Evolutionary conservation across 2,888 invertebrate genomes (phyloP).

Genomic region (Stenichneumon culpator): DNA sequence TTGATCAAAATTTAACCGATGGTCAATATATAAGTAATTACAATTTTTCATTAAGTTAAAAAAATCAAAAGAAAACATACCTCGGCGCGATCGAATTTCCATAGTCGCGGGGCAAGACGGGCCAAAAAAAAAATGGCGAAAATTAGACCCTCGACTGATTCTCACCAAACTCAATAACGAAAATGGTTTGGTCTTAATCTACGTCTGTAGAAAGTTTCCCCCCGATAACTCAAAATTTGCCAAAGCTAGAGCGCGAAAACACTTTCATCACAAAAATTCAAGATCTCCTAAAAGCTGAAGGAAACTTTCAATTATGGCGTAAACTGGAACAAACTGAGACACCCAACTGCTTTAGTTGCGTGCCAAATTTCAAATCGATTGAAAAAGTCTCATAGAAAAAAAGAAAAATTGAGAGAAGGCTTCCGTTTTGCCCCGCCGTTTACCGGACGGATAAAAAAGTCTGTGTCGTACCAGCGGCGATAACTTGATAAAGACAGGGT

Average conservation of each 20-base stretch:
- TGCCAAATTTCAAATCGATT: too few relatives aligned
- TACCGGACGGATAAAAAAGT: not conserved
- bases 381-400: not conserved
- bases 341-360: too few relatives aligned
- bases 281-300: too few relatives aligned
- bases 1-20: slow-evolving; percentile 51
- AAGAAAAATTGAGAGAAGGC: not conserved
- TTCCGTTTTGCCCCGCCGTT: not conserved
- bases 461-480: slow-evolving; percentile 90
- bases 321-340: too few relatives aligned
- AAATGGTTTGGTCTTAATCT: too few relatives aligned
- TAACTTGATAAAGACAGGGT: slow-evolving; percentile 95
- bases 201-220: too few relatives aligned
- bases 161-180: too few relatives aligned
- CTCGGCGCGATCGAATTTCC: slow-evolving; percentile 57
- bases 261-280: too few relatives aligned
- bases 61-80: slow-evolving; percentile 53
- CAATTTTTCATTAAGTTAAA: slow-evolving; percentile 75
- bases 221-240: too few relatives aligned
- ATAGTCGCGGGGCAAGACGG: not conserved
- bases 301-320: too few relatives aligned
- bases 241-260: too few relatives aligned
- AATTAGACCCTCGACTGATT: too few relatives aligned
- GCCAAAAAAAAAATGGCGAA: not conserved
- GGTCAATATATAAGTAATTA: slow-evolving; percentile 75